Evolutionary conservation across 2,888 invertebrate species (phyloP), one percentile per base, ranked within the genome.

Genomic region (Salticus scenicus): DNA sequence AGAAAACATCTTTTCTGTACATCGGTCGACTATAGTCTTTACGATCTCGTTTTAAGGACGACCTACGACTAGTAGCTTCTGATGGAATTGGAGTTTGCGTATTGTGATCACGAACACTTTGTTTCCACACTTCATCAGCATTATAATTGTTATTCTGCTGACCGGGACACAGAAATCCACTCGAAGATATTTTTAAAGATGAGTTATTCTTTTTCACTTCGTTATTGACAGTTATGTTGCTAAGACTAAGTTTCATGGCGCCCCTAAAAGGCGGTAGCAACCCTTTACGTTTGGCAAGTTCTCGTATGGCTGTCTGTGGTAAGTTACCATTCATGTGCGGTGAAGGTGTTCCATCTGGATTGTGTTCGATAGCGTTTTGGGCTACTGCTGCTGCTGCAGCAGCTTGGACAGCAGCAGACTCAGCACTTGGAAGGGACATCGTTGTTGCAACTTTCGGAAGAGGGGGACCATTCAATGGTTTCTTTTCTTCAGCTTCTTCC

Each of bases 1-100:
- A 98, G 93, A 99, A 98, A 90, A 98, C 98, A 92, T 99, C 99
- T 90, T 98, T 97, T 76, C 98, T 94, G 8, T 97, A 97, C 92
- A 98, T 92, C 1, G 98, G 98, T 24, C 97, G 94, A 20, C 96
- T 95, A 93, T 96, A 96, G 88, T 94, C 93, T 69, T 93, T 92
- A 0, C 78, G 74, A 10, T 82, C 74, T 7, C 85, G 73, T 8
- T 72, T 66, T 79, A 87, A 37, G 1, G 87, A 87, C 1, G 82
- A 71, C 51, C 86, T 33, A 63, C 84, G 66, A 37, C 81, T 83
- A 30, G 73, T 72, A 37, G 86, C 88, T 69, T 88, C 88, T 37
- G 76, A 74, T 64, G 88, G 81, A 37, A 88, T 73, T 27, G 79
- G 77, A 14, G 75, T 80, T 8, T 67, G 41, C n/a, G 41, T 63